Conservation (phyloP, 37 sponge, comb jelly and placozoan genomes). For the Trichoplax adhaerens region DNA sequence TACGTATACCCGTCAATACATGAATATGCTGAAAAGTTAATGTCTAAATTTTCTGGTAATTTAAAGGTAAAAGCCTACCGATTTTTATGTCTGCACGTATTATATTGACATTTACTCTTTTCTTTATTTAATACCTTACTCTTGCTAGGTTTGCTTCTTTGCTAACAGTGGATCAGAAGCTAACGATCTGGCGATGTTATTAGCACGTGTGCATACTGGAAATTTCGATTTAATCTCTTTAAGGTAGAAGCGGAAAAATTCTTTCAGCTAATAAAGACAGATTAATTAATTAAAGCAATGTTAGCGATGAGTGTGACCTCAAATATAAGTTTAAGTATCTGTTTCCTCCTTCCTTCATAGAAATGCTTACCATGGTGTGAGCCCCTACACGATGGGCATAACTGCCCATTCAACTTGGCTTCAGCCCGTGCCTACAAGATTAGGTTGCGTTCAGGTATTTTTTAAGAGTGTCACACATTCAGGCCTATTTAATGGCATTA, state of each 20-base stretch:
- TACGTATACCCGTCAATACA: conserved; percentile 60
- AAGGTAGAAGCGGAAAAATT: conserved; percentile 15
- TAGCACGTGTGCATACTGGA: conserved; percentile 81
- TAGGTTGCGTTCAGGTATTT: not conserved
- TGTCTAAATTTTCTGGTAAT: conserved; percentile 51
- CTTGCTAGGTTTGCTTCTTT: conserved; percentile 54
- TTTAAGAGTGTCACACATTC: too few relatives aligned
- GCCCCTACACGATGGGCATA: conserved; percentile 45
- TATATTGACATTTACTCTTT: too few relatives aligned
- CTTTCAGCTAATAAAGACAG: too few relatives aligned
- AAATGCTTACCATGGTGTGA: conserved; percentile 77
- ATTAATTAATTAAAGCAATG: too few relatives aligned
- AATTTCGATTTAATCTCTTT: conserved; percentile 58
- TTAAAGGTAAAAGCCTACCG: conserved; percentile 22
- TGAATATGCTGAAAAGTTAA: conserved; percentile 65
- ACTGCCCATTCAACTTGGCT: conserved; percentile 52
- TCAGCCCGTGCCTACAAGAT: conserved; percentile 22
- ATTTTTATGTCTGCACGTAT: too few relatives aligned
- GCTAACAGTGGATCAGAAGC: conserved; percentile 94
- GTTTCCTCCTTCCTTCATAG: conserved; percentile 7
- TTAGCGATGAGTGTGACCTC: too few relatives aligned
- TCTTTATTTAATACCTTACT: too few relatives aligned
- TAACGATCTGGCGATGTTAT: conserved; percentile 81
- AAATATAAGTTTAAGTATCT: not conserved
- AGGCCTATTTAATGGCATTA: too few relatives aligned